Percentiles rank a stretch among this genome's conserved stretches.
Conservation (phyloP, 2,888 invertebrate genomes). For the Meteorus cinctellus region DNA sequence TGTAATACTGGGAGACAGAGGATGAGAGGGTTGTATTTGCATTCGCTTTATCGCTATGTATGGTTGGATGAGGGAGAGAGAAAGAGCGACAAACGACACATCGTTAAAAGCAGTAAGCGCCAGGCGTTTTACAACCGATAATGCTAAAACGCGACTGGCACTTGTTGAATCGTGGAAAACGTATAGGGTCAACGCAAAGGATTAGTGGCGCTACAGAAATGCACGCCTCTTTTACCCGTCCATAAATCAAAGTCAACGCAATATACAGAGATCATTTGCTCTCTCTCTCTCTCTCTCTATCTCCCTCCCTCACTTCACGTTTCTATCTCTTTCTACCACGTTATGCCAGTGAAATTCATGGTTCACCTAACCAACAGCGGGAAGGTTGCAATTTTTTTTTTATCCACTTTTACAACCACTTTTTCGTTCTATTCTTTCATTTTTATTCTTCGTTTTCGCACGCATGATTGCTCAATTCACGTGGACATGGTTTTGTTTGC, state of each 20-base stretch:
- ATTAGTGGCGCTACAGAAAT: constrained; percentile 64
- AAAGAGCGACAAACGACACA: constrained; percentile 13
- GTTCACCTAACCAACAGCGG: constrained; percentile 25
- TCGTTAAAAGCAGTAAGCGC: constrained; percentile 41
- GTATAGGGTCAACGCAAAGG: constrained; percentile 61
- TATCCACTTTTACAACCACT: neutral
- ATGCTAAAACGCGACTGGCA: constrained; percentile 51
- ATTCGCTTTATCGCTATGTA: constrained; percentile 11
- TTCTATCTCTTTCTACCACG: constrained; percentile 19
- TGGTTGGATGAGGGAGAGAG: neutral
- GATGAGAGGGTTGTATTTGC: constrained; percentile 30
- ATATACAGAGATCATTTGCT: constrained; percentile 6
- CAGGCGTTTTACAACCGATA: constrained; percentile 46
- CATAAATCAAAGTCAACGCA: constrained; percentile 69
- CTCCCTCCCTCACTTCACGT: neutral
- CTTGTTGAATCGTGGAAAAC: constrained; percentile 65
- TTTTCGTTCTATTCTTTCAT: neutral
- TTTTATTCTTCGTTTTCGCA: neutral
- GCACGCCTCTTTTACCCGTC: constrained; percentile 62
- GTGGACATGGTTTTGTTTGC: constrained; percentile 13
- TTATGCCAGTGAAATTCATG: constrained; percentile 33
- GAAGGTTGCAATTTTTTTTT: neutral
- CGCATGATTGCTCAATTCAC: constrained; percentile 44
- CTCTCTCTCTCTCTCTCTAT: neutral
- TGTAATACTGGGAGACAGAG: neutral